Base-by-base conservation (phyloP, 2,888 invertebrate species). In the Hesperia comma region DNA sequence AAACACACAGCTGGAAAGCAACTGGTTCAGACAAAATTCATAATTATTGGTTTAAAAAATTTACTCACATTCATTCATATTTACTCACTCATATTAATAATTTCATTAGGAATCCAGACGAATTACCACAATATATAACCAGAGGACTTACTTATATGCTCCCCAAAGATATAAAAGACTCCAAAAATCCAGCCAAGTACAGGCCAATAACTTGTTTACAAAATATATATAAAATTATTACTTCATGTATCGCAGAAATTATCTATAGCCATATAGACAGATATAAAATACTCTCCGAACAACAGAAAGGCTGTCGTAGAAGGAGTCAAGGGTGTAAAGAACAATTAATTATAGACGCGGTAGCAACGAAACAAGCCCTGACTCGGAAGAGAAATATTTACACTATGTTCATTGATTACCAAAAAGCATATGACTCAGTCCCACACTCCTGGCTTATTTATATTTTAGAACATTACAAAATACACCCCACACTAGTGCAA, bases 71-170 rank as follows among this genome's bases (percentile, higher is more conserved):
- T 12, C 51, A 51, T 12, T 12, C 51, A 51, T 21, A 12, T 12
- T 21, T 51, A 14, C 21, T 21, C 10, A 51, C 19, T 7, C 21
- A 51, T 21, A 51, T 51, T 21, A 51, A 51, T 21, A 19, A 21
- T 6, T 51, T 51, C 51, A 21, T 51, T 51, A 51, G 19, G 8
- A 21, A 51, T 12, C 51, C 51, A 21, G 19, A 1, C 21, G 7
- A 2, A 12, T 12, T 74, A n/a, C 71, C 55, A 14, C 41, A 40
- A 60, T 72, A 43, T 64, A 70, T 63, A 63, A 68, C 71, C 14
- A n/a, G 17, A 12, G 72, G 73, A 49, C 64, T 63, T 10, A 74
- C 73, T 5, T 72, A 70, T 15, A 71, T 76, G 71, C 46, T 75
- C 10, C 67, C 69, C 6, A 68, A 71, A 67, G 57, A 63, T 37